These are phyloP conservation scores for Amphiprion ocellaris DNA, from an alignment of 2,113 vertebrate species.

Conservation along the genomic window DNA sequence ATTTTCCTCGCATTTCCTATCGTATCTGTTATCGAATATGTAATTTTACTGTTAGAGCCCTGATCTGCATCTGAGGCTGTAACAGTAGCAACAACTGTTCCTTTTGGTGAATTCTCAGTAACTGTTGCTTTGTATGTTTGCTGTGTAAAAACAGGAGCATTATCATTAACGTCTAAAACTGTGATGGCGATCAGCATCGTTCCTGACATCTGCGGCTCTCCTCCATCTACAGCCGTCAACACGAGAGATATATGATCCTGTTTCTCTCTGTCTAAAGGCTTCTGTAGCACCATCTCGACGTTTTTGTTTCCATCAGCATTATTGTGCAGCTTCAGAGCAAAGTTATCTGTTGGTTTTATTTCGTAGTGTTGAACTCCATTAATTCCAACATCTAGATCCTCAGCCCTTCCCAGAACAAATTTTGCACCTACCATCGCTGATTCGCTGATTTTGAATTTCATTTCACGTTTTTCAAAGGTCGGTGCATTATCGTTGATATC, in stretches of 20 bases:
- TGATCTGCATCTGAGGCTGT: constrained; percentile 76
- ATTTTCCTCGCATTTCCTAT: neutral
- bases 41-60: constrained; percentile 13
- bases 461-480: constrained; percentile 68
- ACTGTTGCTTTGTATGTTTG: constrained; percentile 72
- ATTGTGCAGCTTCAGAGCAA: constrained; percentile 58
- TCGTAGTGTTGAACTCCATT: constrained; percentile 80
- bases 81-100: constrained; percentile 58
- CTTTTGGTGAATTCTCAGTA: constrained; percentile 67
- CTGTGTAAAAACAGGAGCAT: constrained; percentile 72
- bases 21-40: constrained; percentile 2
- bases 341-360: constrained; percentile 72
- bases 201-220: constrained; percentile 52
- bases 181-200: constrained; percentile 51
- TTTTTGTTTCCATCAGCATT: constrained; percentile 42
- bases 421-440: neutral
- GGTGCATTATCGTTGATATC: constrained; percentile 86
- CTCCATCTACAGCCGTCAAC: constrained; percentile 62
- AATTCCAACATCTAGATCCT: constrained; percentile 79
- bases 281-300: constrained; percentile 66
- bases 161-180: constrained; percentile 68
- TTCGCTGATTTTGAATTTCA: constrained; percentile 69
- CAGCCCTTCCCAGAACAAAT: constrained; percentile 75
- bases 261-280: constrained; percentile 62
- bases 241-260: constrained; percentile 35